These are phyloP conservation scores for Maniola hyperantus DNA, from an alignment of 2,888 invertebrate species.

Conservation along the genomic window DNA sequence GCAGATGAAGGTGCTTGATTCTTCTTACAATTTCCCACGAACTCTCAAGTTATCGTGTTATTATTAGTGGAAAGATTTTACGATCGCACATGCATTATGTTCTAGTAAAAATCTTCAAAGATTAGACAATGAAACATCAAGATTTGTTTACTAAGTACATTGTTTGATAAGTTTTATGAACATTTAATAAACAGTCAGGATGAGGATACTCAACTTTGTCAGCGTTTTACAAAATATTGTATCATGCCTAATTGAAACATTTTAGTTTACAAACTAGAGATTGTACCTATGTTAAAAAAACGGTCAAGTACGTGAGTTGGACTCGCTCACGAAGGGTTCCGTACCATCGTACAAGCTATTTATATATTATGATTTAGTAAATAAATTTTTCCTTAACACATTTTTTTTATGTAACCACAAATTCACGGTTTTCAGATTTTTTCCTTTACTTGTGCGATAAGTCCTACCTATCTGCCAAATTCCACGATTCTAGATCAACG, in stretches of 20 bases:
- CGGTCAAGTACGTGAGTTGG: too few relatives aligned
- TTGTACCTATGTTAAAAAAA: too few relatives aligned
- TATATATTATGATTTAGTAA: too few relatives aligned
- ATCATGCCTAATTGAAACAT: not conserved
- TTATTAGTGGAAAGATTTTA: slow-evolving; percentile 8
- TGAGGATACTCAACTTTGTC: not conserved
- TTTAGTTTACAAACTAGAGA: not conserved
- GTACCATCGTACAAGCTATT: too few relatives aligned
- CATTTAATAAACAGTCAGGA: not conserved
- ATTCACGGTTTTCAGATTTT: too few relatives aligned
- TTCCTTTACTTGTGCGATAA: too few relatives aligned
- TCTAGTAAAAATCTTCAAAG: slow-evolving; percentile 13
- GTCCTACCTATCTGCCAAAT: too few relatives aligned
- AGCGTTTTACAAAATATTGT: not conserved
- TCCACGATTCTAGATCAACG: too few relatives aligned
- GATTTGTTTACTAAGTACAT: slow-evolving; percentile 16
- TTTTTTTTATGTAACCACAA: too few relatives aligned
- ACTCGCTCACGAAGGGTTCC: too few relatives aligned
- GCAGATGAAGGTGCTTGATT: too few relatives aligned
- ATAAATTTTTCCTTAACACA: too few relatives aligned
- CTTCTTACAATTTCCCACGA: not conserved
- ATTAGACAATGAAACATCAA: not conserved
- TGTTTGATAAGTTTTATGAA: slow-evolving; percentile 6
- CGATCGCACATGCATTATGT: slow-evolving; percentile 5
- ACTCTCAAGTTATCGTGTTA: not conserved